Conservation (phyloP, 2,113 vertebrate species). For the Gymnocephalus cernua region DNA sequence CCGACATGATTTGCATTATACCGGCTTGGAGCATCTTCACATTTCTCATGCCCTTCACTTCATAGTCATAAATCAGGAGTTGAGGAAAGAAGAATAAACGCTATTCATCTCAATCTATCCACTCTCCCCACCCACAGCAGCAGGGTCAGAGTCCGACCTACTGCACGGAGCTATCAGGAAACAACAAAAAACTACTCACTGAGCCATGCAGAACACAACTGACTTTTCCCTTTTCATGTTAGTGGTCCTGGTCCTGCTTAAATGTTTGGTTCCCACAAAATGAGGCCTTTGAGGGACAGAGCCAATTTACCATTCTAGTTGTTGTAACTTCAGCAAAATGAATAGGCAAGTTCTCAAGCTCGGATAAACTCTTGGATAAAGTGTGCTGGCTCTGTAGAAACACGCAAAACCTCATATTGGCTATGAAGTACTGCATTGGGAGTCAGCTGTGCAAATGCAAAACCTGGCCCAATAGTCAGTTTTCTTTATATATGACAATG, state of each 20-base stretch:
- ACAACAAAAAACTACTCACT: conserved; percentile 58
- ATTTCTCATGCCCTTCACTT: conserved; percentile 65
- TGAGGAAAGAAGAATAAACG: conserved; percentile 79
- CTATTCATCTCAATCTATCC: conserved; percentile 76
- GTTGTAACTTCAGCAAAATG: not conserved
- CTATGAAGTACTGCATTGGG: not conserved
- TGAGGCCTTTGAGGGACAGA: not conserved
- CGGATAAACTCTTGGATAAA: not conserved
- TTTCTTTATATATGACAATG: not conserved
- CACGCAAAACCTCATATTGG: not conserved
- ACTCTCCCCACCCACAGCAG: conserved; percentile 68
- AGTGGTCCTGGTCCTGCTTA: conserved; percentile 15
- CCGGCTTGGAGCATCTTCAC: conserved; percentile 34
- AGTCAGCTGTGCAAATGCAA: not conserved
- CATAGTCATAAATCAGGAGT: conserved; percentile 66
- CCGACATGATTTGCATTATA: not conserved
- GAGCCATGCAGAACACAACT: conserved; percentile 27
- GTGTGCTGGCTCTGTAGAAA: conserved; percentile 21
- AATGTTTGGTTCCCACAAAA: conserved; percentile 30
- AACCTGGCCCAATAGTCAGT: not conserved
- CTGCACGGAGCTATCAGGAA: conserved; percentile 61
- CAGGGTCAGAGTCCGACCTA: conserved; percentile 77
- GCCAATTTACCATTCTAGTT: not conserved
- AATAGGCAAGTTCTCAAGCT: not conserved
- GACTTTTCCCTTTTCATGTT: not conserved